Evolutionary conservation across 1,140 invertebrate genomes (phyloP).

Genomic region (Pemphigus obesinymphae): DNA sequence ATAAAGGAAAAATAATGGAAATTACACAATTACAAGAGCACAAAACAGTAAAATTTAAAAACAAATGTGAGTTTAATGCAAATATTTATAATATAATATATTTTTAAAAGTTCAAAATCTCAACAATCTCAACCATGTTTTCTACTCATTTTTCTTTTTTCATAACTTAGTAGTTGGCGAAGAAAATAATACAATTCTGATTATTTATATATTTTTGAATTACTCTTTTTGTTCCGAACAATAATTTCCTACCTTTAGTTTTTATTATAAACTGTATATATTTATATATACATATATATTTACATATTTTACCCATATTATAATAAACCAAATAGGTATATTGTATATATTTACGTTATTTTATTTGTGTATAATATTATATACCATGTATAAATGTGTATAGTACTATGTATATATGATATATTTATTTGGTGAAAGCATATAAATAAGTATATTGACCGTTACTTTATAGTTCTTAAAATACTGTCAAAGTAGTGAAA

Average conservation of each 20-base stretch:
- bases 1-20: neutral
- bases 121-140: no score
- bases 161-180: neutral
- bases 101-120: neutral
- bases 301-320: neutral
- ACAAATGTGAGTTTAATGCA: neutral
- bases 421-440: constrained; percentile 8
- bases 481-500: neutral
- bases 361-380: neutral
- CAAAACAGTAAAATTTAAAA: neutral
- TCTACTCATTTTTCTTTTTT: neutral
- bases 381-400: neutral
- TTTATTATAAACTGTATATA: neutral
- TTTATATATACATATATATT: neutral
- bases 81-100: neutral
- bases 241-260: neutral
- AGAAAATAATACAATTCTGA: neutral
- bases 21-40: neutral
- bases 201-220: neutral
- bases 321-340: neutral
- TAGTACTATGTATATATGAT: neutral
- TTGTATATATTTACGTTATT: neutral
- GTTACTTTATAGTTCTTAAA: neutral
- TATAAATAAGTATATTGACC: neutral
- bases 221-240: neutral